Conservation (phyloP, 2,888 invertebrate genomes). For the Harpalus rubripes region DNA sequence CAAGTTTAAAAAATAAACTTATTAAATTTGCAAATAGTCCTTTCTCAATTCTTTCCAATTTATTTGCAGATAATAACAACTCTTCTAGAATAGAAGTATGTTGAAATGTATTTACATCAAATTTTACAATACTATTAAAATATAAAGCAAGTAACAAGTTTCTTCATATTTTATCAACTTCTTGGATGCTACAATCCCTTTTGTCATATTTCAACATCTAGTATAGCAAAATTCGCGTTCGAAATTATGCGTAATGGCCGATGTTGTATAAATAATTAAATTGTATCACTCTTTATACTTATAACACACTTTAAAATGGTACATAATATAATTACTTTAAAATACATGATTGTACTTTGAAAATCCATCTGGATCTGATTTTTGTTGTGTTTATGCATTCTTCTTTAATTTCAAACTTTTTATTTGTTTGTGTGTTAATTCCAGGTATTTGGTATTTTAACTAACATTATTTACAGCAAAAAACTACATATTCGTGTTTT, state of each 20-base stretch:
- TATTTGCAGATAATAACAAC: not conserved
- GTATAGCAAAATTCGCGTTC: constrained; percentile 6
- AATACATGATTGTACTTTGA: not conserved
- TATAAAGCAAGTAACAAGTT: not conserved
- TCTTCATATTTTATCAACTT: constrained; percentile 18
- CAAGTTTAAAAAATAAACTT: not conserved
- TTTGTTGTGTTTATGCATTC: not conserved
- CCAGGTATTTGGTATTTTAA: no score
- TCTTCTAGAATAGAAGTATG: not conserved
- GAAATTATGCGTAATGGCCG: not conserved
- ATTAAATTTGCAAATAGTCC: constrained; percentile 35
- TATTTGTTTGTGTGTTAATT: no score
- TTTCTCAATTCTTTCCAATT: constrained; percentile 9
- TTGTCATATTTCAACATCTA: constrained; percentile 15
- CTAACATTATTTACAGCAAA: no score
- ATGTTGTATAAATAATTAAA: not conserved
- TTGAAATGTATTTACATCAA: constrained; percentile 5
- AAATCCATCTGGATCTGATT: not conserved
- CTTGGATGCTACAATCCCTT: not conserved
- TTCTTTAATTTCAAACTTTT: no score
- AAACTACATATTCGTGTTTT: no score
- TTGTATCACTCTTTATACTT: not conserved
- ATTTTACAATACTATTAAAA: not conserved
- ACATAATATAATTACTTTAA: not conserved
- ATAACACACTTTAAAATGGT: not conserved